Evolutionary conservation across 2,797 vertebrate species (phyloP).

Genomic region (Arrhamphus sclerolepis): DNA sequence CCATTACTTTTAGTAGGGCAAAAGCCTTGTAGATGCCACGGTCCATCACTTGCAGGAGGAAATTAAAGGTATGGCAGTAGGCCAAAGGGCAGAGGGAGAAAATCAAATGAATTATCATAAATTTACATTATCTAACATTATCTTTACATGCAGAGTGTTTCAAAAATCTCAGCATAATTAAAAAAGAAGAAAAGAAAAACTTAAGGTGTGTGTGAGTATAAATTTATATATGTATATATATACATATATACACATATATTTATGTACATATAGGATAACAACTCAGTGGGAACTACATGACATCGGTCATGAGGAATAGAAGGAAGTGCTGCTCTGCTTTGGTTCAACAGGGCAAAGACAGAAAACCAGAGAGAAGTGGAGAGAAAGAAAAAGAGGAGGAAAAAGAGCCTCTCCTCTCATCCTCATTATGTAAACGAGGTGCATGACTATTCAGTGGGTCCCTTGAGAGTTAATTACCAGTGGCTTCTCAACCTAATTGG

Average conservation of each 20-base stretch:
- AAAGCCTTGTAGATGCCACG: conserved; percentile 45
- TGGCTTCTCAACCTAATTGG: conserved; percentile 85
- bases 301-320: conserved; percentile 36
- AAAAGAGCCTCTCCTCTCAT: conserved; percentile 75
- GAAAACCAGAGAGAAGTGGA: conserved; percentile 52
- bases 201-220: no score
- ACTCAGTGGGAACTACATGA: conserved; percentile 38
- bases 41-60: conserved; percentile 58
- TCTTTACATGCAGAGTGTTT: conserved; percentile 24
- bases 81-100: conserved; percentile 56
- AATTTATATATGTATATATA: no score
- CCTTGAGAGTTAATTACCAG: conserved; percentile 85
- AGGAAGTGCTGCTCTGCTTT: conserved; percentile 44
- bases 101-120: conserved; percentile 75
- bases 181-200: no score
- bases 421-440: conserved; percentile 85
- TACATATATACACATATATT: no score
- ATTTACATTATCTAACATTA: conserved; percentile 74
- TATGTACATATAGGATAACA: neutral
- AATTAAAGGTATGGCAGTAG: conserved; percentile 59
- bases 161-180: conserved; percentile 1
- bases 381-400: conserved; percentile 49
- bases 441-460: conserved; percentile 83
- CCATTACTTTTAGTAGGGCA: conserved; percentile 37
- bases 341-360: conserved; percentile 69